Evolutionary conservation across 92 coral and sea anemone species (phyloP).

Genomic region (Isaurus tuberculatus): DNA sequence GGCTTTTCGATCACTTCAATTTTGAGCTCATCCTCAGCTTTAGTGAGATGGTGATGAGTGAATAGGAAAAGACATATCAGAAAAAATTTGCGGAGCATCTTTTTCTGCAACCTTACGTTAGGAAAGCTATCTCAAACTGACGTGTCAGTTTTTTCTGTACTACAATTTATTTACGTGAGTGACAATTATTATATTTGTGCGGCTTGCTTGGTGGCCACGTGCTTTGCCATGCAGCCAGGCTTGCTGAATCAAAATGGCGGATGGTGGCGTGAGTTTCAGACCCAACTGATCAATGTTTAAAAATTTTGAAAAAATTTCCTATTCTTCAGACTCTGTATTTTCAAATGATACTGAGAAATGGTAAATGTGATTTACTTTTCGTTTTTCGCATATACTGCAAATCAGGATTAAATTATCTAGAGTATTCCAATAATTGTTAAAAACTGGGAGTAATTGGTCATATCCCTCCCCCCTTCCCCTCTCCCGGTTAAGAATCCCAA

Average conservation of each 20-base stretch:
- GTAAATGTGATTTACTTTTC: background rate
- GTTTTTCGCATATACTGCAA: background rate
- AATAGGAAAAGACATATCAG: constrained; percentile 23
- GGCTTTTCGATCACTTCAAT: constrained; percentile 86
- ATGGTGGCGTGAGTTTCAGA: constrained; percentile 24
- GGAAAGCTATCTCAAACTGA: background rate
- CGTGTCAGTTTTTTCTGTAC: background rate
- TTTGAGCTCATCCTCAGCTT: constrained; percentile 68
- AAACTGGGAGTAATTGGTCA: no score
- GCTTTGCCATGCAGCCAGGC: constrained; percentile 24
- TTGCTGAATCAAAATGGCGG: constrained; percentile 34
- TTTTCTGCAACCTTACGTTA: background rate
- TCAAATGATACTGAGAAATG: background rate
- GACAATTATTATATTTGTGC: background rate
- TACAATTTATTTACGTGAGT: background rate
- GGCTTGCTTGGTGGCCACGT: constrained; percentile 34
- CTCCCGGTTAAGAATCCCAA: no score
- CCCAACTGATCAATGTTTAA: background rate
- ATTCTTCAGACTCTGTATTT: background rate
- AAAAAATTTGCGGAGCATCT: constrained; percentile 4
- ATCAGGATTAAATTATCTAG: no score
- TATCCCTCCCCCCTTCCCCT: no score
- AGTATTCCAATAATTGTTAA: no score
- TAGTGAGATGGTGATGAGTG: background rate
- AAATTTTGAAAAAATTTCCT: background rate